phyloP scores from a whole-genome alignment of 2,888 invertebrate species.

The Tipula vernalis region DNA sequence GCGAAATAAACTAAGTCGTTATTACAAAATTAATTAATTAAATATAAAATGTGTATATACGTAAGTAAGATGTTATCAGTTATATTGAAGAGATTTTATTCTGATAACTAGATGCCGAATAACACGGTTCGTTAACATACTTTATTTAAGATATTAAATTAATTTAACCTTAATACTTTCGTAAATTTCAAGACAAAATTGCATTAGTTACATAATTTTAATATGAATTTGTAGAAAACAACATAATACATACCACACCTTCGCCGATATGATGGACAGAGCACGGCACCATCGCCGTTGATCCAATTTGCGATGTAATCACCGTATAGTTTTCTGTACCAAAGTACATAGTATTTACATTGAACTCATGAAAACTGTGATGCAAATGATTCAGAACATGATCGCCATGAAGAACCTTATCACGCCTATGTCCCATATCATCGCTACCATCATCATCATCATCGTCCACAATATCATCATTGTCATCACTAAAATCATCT shows the following conservation, averaged over 20 bases:
- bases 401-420: neutral
- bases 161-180: too few relatives aligned
- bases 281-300: constrained; percentile 71
- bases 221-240: neutral
- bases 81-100: too few relatives aligned
- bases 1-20: too few relatives aligned
- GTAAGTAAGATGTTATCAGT: too few relatives aligned
- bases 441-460: neutral
- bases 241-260: constrained; percentile 59
- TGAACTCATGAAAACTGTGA: neutral
- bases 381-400: neutral
- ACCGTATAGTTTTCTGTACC: constrained; percentile 71
- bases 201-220: neutral
- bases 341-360: constrained; percentile 46
- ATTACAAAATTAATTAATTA: too few relatives aligned
- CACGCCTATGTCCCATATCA: neutral
- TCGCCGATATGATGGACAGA: constrained; percentile 76
- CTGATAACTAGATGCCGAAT: too few relatives aligned
- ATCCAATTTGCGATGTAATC: constrained; percentile 72
- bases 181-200: neutral
- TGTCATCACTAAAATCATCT: neutral
- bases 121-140: too few relatives aligned
- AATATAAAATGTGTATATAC: too few relatives aligned
- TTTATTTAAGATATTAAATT: too few relatives aligned
- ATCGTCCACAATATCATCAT: neutral